Evolutionary conservation across 2,113 vertebrate genomes (phyloP), one percentile per base, ranked within the genome.

Genomic region (Trogon melanurus): DNA sequence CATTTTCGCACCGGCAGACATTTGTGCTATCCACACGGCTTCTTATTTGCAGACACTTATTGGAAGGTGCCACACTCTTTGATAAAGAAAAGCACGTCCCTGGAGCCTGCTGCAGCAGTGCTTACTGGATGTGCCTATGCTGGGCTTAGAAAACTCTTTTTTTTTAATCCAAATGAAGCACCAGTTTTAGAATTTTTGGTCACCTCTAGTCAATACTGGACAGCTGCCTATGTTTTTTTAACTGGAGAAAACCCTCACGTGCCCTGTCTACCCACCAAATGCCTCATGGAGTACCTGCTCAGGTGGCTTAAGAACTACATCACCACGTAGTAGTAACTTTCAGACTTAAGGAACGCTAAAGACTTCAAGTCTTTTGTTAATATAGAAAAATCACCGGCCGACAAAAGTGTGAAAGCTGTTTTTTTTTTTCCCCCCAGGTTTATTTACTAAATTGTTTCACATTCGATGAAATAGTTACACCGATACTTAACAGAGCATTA

Each of bases 361-460:
- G 23, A 22, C 22, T 20, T 22, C 7, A 38, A 60, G 22, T 27
- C 13, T 74, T 47, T 74, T 53, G 60, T 45, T 32, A n/a, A 27
- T 1, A 3, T 5, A 57, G 41, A 9, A 16, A 74, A 56, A n/a
- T 15, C 34, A 16, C 23, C 14, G 6, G 13, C 25, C 74, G 44
- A 72, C 1, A 1, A 9, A 13, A 38, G 48, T 9, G 21, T 51
- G 26, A 56, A 50, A 53, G 23, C 32, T 19, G 10, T 57, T 60
- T 34, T 29, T 41, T 41, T 57, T 30, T 27, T 78, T 34, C 60
- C 25, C 50, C 58, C 70, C 87, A 69, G 69, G 81, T 98, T 98
- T 97, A 97, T 98, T 98, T 96, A 96, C 80, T 91, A 53, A 97
- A 95, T 64, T 38, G 89, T 79, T 97, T 95, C 94, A 97, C 96